Percentiles rank a stretch among this genome's conserved stretches.
These are phyloP conservation scores for Muscina levida DNA, from an alignment of 2,888 invertebrate genomes.

Conservation along the genomic window DNA sequence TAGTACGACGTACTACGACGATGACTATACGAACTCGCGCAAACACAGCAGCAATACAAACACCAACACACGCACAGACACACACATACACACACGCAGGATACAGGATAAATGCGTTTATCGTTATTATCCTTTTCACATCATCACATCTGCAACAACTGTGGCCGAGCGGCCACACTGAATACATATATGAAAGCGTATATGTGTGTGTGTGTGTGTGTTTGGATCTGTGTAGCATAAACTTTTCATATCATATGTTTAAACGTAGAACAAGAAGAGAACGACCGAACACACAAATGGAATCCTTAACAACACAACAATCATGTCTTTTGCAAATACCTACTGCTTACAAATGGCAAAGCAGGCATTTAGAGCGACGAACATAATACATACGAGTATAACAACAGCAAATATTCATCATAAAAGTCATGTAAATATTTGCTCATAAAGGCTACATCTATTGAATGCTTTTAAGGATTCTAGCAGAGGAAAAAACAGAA, in stretches of 20 bases:
- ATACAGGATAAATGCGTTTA: slow-evolving; percentile 55
- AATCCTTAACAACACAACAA: background rate
- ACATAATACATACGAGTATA: background rate
- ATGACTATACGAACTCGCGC: background rate
- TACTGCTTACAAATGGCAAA: background rate
- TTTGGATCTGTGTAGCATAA: slow-evolving; percentile 3
- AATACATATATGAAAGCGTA: slow-evolving; percentile 6
- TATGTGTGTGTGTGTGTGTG: background rate
- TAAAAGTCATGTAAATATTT: slow-evolving; percentile 32
- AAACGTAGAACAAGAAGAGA: slow-evolving; percentile 5
- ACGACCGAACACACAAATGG: background rate
- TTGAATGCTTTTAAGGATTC: too few relatives aligned
- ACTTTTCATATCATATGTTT: background rate
- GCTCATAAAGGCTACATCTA: slow-evolving; percentile 4
- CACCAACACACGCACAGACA: background rate
- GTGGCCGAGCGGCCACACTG: too few relatives aligned
- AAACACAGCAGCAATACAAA: background rate
- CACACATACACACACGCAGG: slow-evolving; percentile 2
- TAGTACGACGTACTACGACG: background rate
- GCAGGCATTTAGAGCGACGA: too few relatives aligned
- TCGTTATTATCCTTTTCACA: slow-evolving; percentile 62
- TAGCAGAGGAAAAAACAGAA: too few relatives aligned
- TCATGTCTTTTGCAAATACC: background rate
- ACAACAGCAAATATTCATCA: background rate
- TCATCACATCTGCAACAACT: slow-evolving; percentile 19